Base-by-base conservation (phyloP, 2,797 vertebrate genomes). In the Setipinna tenuifilis region DNA sequence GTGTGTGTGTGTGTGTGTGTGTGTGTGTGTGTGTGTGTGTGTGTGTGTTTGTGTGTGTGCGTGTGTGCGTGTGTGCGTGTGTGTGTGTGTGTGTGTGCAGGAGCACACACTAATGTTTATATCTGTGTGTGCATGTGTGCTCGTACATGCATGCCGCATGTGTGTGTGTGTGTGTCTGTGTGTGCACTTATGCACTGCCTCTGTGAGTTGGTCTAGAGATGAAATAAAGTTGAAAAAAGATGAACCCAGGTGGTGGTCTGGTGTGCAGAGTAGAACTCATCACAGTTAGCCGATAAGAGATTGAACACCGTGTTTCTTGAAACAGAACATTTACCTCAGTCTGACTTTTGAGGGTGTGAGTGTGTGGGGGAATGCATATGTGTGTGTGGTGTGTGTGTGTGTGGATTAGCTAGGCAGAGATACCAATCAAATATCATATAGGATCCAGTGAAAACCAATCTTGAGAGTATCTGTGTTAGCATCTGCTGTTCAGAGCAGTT, bases 211-310 rank as follows among this genome's bases (percentile, higher is more conserved):
- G 31, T 59, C n/a, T 54, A 10, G 2, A 54, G 31, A n/a, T 31
- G 46, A 82, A 68, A 58, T 75, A 23, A 31, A 44, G 75, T 83
- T 83, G 58, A 87, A 31, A 78, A 11, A 65, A 23, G 16, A 31
- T 7, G 17, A 44, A 62, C 17, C 19, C 41, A 78, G 31, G 44
- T 81, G 61, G 62, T 41, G 28, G 71, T 6, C 54, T 81, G 25
- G 81, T 83, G 85, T 59, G 65, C 12, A 57, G 82, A 59, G 68
- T 0, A 25, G 17, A 6, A 23, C 25, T 65, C 78, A 23, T 44
- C 86, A 86, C 65, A 83, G 58, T 86, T 82, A 41, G 81, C 9
- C 71, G 81, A 41, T 83, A 48, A 28, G 58, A 81, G 82, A 86
- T 81, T 86, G 82, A 83, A 83, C 71, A 48, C 31, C 31, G 31